Conservation (phyloP, 2,888 invertebrate species). For the Frankliniella fusca region DNA sequence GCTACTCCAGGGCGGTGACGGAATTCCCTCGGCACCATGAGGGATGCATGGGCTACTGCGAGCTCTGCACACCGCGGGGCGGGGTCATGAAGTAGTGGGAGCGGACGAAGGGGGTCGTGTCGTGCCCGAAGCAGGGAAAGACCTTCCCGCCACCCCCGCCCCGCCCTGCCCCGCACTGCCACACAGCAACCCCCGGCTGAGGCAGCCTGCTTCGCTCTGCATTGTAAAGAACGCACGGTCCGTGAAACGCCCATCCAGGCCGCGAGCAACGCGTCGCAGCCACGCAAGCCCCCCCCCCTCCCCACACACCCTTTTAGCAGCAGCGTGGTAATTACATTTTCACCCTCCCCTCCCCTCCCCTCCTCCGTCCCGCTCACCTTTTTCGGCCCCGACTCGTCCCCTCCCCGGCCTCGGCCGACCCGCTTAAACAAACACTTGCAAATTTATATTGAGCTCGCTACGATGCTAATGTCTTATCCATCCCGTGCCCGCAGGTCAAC, state of each 20-base stretch:
- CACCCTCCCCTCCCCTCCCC: not conserved
- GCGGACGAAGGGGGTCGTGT: not conserved
- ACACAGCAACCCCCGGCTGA: not conserved
- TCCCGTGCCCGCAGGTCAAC: conserved; percentile 65
- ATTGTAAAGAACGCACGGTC: not conserved
- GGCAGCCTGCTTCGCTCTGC: not conserved
- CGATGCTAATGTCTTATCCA: not conserved
- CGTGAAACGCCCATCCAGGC: not conserved
- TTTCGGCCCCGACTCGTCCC: not conserved
- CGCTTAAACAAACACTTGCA: not conserved
- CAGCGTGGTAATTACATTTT: conserved; percentile 5
- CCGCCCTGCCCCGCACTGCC: not conserved
- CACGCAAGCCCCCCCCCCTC: not conserved
- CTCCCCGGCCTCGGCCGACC: not conserved
- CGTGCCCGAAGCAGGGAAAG: not conserved
- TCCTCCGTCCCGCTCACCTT: not conserved
- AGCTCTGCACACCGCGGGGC: not conserved
- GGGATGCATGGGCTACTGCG: not conserved
- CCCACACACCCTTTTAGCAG: not conserved
- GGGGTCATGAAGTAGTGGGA: not conserved
- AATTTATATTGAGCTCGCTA: not conserved
- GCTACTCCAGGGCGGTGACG: not conserved
- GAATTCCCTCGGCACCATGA: not conserved
- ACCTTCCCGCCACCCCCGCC: too few species aligned
- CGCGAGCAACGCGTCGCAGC: not conserved